These are phyloP conservation scores for Microcebus murinus DNA, from an alignment of 2,113 vertebrate species.

Conservation along the genomic window DNA sequence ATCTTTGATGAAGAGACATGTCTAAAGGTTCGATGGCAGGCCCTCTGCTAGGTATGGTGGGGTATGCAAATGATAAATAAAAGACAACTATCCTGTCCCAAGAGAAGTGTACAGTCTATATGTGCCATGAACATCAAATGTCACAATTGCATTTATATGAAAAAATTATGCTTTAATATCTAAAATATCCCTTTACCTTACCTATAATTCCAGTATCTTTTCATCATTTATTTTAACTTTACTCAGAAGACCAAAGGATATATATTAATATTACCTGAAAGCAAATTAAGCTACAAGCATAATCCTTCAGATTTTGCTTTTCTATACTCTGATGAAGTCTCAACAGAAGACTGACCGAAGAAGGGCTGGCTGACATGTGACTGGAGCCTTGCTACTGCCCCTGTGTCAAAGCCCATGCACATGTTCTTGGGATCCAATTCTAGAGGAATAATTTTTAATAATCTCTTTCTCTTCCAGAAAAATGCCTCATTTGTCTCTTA, in stretches of 20 bases:
- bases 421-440: slow-evolving; percentile 73
- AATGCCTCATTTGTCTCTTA: slow-evolving; percentile 67
- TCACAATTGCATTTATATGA: not conserved
- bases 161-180: not conserved
- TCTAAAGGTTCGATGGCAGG: not conserved
- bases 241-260: slow-evolving; percentile 25
- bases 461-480: slow-evolving; percentile 79
- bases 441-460: slow-evolving; percentile 62
- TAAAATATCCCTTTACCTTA: not conserved
- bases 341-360: slow-evolving; percentile 56
- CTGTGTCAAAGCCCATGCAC: slow-evolving; percentile 80
- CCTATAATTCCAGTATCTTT: not conserved
- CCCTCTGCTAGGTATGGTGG: not conserved
- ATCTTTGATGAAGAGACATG: not conserved
- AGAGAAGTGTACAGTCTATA: not conserved
- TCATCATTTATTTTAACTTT: slow-evolving; percentile 48
- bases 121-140: not conserved
- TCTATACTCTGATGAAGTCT: slow-evolving; percentile 84
- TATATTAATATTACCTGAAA: slow-evolving; percentile 84
- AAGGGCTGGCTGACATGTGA: slow-evolving; percentile 83
- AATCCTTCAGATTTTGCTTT: slow-evolving; percentile 83
- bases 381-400: slow-evolving; percentile 75
- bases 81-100: not conserved
- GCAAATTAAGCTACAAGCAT: slow-evolving; percentile 70
- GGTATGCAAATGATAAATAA: not conserved